Evolutionary conservation across 1,140 invertebrate genomes (phyloP).

Genomic region (Nephila pilipes): DNA sequence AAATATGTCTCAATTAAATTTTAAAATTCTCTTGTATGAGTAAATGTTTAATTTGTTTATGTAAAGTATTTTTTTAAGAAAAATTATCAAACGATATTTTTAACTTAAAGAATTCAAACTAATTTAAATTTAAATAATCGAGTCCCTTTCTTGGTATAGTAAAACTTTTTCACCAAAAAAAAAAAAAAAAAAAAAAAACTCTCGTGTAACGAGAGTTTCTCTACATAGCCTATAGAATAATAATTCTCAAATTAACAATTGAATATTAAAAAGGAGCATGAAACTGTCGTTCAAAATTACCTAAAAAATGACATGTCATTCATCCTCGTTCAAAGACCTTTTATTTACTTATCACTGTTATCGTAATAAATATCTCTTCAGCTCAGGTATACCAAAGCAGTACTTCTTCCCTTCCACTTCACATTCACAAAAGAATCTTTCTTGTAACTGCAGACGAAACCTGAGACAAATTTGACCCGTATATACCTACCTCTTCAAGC

Average conservation of each 20-base stretch:
- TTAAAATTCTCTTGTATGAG: no score
- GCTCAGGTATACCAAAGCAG: not conserved
- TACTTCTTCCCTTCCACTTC: not conserved
- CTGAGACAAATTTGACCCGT: conserved; percentile 67
- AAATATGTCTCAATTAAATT: no score
- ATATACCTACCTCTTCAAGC: conserved; percentile 8
- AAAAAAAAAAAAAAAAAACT: no score
- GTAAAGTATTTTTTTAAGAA: no score
- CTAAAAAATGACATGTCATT: conserved; percentile 33
- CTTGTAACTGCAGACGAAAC: conserved; percentile 8
- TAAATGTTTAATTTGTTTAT: no score
- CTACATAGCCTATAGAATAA: not conserved
- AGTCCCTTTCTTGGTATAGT: no score
- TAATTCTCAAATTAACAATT: not conserved
- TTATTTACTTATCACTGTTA: conserved; percentile 43
- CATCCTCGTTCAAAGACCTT: not conserved
- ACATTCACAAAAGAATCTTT: conserved; percentile 31
- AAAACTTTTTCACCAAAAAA: no score
- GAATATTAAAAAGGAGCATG: not conserved
- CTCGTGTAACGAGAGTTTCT: no score
- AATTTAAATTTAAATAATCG: no score
- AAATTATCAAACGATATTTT: no score
- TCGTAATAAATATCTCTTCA: conserved; percentile 62
- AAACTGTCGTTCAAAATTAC: conserved; percentile 16
- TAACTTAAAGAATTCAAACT: no score